Evolutionary conservation across 2,113 vertebrate genomes (phyloP).

Genomic region (Sander lucioperca): DNA sequence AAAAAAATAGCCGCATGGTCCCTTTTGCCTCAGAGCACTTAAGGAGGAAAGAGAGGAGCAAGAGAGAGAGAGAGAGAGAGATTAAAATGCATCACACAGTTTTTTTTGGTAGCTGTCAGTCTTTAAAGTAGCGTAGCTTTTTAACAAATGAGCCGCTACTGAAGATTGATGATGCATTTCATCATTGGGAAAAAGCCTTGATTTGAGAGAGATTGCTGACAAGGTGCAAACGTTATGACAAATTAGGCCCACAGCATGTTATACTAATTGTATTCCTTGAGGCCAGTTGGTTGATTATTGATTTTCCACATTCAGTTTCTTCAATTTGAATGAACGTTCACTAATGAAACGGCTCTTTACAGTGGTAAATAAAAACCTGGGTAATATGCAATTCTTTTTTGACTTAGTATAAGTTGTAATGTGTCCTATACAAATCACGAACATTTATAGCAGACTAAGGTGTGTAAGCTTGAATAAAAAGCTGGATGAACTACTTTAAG

Average conservation of each 20-base stretch:
- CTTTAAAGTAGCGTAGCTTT: conserved; percentile 45
- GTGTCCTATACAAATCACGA: too few species aligned
- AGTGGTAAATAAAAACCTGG: not conserved
- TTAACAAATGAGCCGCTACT: conserved; percentile 44
- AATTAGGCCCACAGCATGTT: not conserved
- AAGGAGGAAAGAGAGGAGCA: conserved; percentile 25
- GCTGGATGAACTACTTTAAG: not conserved
- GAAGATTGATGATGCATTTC: conserved; percentile 47
- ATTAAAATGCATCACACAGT: conserved; percentile 53
- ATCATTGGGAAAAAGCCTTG: conserved; percentile 22
- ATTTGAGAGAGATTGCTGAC: conserved; percentile 28
- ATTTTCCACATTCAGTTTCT: not conserved
- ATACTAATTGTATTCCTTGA: not conserved
- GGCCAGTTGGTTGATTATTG: not conserved
- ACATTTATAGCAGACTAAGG: too few species aligned
- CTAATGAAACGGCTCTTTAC: not conserved
- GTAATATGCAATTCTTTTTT: too few species aligned
- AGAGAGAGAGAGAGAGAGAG: not conserved
- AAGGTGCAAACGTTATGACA: not conserved
- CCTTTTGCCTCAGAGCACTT: conserved; percentile 14
- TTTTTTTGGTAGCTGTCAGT: conserved; percentile 59
- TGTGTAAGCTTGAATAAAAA: not conserved
- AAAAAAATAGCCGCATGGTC: conserved; percentile 2
- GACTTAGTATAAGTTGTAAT: too few species aligned
- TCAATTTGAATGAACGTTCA: not conserved